These are phyloP conservation scores for Hermaeophaga mercurialis DNA, from an alignment of 2,888 invertebrate genomes.

Conservation along the genomic window DNA sequence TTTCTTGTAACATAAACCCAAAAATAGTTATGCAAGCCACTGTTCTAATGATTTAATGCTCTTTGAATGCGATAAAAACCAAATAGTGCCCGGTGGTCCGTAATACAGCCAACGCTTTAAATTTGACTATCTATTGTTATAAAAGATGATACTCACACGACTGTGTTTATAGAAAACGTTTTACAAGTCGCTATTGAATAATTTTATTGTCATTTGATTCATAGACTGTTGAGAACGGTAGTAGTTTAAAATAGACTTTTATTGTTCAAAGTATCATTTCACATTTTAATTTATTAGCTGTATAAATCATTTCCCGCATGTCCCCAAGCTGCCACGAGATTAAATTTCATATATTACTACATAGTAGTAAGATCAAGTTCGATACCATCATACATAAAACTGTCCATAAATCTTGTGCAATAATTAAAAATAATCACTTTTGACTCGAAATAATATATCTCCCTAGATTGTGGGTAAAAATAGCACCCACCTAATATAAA, in stretches of 20 bases:
- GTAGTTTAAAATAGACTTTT: neutral
- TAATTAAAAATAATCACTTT: constrained; percentile 2
- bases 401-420: neutral
- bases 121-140: neutral
- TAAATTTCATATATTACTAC: constrained; percentile 3
- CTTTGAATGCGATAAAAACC: no score
- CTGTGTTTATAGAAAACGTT: no score
- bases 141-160: neutral
- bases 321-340: neutral
- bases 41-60: no score
- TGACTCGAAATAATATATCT: neutral
- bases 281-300: neutral
- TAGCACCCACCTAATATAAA: no score
- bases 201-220: neutral
- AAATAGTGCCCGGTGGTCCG: neutral
- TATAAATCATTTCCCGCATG: neutral
- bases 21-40: no score
- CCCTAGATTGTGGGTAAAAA: no score
- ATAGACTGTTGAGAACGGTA: neutral
- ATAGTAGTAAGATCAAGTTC: neutral
- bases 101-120: neutral
- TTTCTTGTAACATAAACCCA: no score
- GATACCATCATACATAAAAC: constrained; percentile 3
- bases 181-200: no score
- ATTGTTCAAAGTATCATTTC: neutral